Base-by-base conservation (phyloP, 2,888 invertebrate species). In the Megamerina dolium region DNA sequence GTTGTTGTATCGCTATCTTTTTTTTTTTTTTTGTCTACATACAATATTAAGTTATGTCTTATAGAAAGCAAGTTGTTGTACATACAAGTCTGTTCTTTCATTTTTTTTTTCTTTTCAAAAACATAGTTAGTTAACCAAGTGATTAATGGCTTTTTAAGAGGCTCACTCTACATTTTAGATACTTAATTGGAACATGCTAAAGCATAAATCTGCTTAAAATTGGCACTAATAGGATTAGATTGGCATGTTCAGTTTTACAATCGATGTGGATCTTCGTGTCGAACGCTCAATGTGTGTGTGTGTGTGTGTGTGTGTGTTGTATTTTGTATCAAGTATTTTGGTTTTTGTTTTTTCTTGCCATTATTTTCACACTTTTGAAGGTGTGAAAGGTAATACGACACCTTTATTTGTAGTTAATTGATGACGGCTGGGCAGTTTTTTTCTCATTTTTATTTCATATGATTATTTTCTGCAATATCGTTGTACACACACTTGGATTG, bases 111-210 rank as follows among this genome's bases (percentile, higher is more conserved):
- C 37, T 29, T 29, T 43, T 16, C 29, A 30, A 38, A 29, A 43
- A 49, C 59, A 60, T n/a, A n/a, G n/a, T n/a, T 65, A 59, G 65
- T 67, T 67, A 67, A 60, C 59, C 59, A 58, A 57, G 61, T 67
- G 68, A 68, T 67, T 66, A 67, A 67, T 67, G 68, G 63, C 55
- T 56, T 66, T 67, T 67, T 68, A 67, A 67, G 62, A 66, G 68
- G 61, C 60, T 67, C 60, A 55, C 57, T 59, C 56, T 54, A 55
- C 54, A 58, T 53, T 54, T 58, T 53, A 56, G 57, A 54, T 58
- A 48, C 60, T 65, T 64, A 64, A 64, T 64, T 64, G 66, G 63
- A 60, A 21, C 36, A 31, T 18, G 37, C 45, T 57, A 60, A 61
- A 57, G 60, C 58, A 59, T 61, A 65, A 63, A 63, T 65, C 63